A percentile compares a stretch with the other conserved stretches of the same genome.
phyloP scores from a whole-genome alignment of 2,888 invertebrate species.

The Diarsia dahlii region DNA sequence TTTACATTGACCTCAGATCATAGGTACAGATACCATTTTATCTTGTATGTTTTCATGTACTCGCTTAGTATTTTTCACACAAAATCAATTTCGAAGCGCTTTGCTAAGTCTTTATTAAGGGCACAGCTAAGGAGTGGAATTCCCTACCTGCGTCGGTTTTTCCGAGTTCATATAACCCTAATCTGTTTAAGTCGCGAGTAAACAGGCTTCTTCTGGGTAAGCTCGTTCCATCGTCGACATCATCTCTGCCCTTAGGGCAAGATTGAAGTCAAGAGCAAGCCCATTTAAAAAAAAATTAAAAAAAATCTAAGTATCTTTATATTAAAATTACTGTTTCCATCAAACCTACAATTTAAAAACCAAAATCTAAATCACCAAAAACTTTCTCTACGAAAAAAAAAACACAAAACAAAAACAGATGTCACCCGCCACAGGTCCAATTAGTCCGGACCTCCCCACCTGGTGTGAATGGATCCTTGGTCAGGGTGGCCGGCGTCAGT shows the following conservation, averaged over 20 bases:
- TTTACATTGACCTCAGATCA: conserved; percentile 21
- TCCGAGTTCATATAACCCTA: too few species aligned
- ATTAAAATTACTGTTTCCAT: neutral
- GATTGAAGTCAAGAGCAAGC: too few species aligned
- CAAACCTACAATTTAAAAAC: neutral
- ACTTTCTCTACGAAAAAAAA: conserved; percentile 50
- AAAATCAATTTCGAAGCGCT: neutral
- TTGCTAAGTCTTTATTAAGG: too few species aligned
- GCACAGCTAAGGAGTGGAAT: too few species aligned
- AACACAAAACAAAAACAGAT: conserved; percentile 50
- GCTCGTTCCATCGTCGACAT: too few species aligned
- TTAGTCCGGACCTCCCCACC: conserved; percentile 74
- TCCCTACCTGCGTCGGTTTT: too few species aligned
- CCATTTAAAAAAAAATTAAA: too few species aligned
- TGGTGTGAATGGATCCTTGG: conserved; percentile 87
- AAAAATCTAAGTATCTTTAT: too few species aligned
- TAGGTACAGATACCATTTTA: neutral
- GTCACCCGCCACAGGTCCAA: conserved; percentile 48
- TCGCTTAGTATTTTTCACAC: neutral
- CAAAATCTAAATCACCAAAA: conserved; percentile 45
- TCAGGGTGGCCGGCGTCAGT: conserved; percentile 90
- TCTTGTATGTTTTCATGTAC: neutral
- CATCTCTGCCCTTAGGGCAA: too few species aligned
- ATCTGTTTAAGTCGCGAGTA: too few species aligned
- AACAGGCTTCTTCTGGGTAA: too few species aligned